Evolutionary conservation across 2,797 vertebrate species (phyloP), one percentile per base, ranked within the genome.

Genomic region (Sebastes wilsoni): DNA sequence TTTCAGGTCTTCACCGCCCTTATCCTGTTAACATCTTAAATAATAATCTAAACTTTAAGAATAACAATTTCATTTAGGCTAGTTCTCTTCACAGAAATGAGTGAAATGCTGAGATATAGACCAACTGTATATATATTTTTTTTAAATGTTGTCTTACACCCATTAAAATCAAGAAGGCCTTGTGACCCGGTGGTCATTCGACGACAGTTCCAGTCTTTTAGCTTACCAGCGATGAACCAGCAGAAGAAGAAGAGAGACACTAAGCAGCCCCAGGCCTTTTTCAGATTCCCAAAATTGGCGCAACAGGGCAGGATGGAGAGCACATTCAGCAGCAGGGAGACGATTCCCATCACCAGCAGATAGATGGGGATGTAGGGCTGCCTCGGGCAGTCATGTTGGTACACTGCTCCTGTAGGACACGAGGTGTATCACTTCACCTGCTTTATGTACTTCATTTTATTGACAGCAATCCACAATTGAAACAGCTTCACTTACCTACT

Each of bases 221-320:
- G 6, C 64, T 59, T 25, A 75, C 73, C 73, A 14, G 64, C 27
- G 2, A 67, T 59, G 55, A 67, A 67, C 73, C 73, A 67, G 54
- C 73, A 59, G 54, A 66, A 16, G 20, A 30, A 5, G 34, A 75
- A 42, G 25, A 66, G 52, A 11, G 2, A 20, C 10, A 36, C 7
- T 0, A 54, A 0, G 30, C 6, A 4, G 5, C 2, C 22, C 23
- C 12, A 58, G 34, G 0, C 1, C 18, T 5, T 11, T 2, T 0
- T 9, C 2, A 0, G 11, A n/a, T 56, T 10, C 11, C 11, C 12
- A 1, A 28, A 27, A 1, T 13, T 0, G 3, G 23, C 8, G 2
- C 1, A 5, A 1, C 36, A 66, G 64, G 27, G 20, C 49, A 8
- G 18, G 52, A 22, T 1, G 61, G 3, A 2, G 46, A 73, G 22